Base-by-base conservation (phyloP, 2,113 vertebrate genomes). In the Apistogramma diplotaenia region DNA sequence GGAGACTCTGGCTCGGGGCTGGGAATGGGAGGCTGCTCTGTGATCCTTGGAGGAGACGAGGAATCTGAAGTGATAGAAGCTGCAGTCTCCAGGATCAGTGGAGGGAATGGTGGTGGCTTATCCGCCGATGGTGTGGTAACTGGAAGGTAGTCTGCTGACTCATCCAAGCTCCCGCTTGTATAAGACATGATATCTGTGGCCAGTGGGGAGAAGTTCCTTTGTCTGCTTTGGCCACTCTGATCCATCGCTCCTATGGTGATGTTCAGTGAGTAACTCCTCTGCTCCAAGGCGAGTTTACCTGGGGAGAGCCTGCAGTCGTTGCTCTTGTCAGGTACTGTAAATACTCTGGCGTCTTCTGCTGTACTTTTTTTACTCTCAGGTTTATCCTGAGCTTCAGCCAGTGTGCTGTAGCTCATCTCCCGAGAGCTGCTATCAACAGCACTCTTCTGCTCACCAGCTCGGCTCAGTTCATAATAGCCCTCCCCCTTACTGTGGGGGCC, bases 231-330 rank as follows among this genome's bases (percentile, higher is more conserved):
- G 80, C 96, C 97, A 31, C 96, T 96, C 19, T 96, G 95, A 88
- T 97, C 98, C 87, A 97, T 84, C 83, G 97, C 94, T 75, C 97
- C 98, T 94, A 99, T 98, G 10, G 97, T 97, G 82, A 99, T 95
- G 83, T 99, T 99, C 85, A 99, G 97, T 4, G 98, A 99, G 95
- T 98, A 99, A 87, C 98, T 99, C 90, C 98, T 96, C 90, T 99
- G 98, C 12, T 99, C 98, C 92, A 99, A 96, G n/a, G 98, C 97
- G 78, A 98, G 96, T 91, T 98, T 97, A 89, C 98, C 98, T 1
- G 98, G 96, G n/a, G 98, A 99, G 54, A 99, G 91, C 76, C 91
- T 92, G 80, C 94, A 95, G 59, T 99, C 98, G 76, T 97, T 97
- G 91, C 96, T 97, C 87, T 95, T 98, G 85, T 97, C 97, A 74